A percentile compares a stretch with the other conserved stretches of the same genome.
Evolutionary conservation across 1,140 invertebrate species (phyloP).

Genomic region (Drosophila rhopaloa): DNA sequence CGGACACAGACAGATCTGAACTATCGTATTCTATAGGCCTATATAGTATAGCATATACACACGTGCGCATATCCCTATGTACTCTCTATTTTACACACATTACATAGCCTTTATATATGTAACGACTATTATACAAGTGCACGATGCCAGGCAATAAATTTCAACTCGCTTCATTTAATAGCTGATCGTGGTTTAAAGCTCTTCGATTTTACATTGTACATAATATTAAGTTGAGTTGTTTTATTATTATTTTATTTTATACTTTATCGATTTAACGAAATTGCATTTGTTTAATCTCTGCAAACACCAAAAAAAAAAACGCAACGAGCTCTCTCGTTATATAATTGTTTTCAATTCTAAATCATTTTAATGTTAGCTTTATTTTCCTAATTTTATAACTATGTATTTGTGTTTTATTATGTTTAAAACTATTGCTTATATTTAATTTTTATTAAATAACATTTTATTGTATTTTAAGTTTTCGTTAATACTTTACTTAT

Average conservation of each 20-base stretch:
- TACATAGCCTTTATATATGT: conserved; percentile 46
- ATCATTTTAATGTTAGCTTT: conserved; percentile 59
- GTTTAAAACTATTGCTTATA: conserved; percentile 52
- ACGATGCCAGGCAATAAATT: conserved; percentile 64
- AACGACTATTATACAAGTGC: conserved; percentile 38
- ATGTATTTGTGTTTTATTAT: conserved; percentile 68
- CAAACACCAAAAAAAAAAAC: conserved; percentile 50
- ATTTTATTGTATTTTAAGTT: conserved; percentile 28
- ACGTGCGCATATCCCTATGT: conserved; percentile 72
- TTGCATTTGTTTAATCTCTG: conserved; percentile 66
- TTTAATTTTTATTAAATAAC: conserved; percentile 71
- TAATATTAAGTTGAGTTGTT: conserved; percentile 55
- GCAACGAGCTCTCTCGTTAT: conserved; percentile 45
- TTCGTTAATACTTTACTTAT: not conserved
- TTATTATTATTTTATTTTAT: conserved; percentile 34
- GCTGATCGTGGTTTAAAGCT: conserved; percentile 25
- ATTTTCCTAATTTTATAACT: conserved; percentile 54
- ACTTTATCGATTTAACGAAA: conserved; percentile 50
- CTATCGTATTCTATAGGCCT: conserved; percentile 46
- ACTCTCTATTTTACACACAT: conserved; percentile 66
- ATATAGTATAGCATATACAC: conserved; percentile 49
- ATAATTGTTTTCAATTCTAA: conserved; percentile 56
- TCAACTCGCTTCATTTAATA: conserved; percentile 57
- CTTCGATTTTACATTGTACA: conserved; percentile 55
- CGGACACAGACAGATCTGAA: conserved; percentile 36